Base-by-base conservation (phyloP, 2,888 invertebrate genomes). In the Sarcophaga carnaria region DNA sequence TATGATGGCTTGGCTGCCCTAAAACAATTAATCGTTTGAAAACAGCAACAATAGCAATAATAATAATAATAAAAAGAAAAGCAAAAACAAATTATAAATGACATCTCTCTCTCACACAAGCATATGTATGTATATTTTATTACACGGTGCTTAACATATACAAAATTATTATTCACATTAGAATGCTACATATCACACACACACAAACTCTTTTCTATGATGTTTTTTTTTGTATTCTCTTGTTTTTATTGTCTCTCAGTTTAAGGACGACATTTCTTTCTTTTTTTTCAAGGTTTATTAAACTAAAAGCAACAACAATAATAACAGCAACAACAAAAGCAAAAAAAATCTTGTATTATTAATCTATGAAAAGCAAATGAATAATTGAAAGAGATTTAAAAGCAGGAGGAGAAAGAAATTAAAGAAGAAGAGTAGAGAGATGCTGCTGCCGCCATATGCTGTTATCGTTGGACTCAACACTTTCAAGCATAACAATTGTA, bases 261-360 rank as follows among this genome's bases (percentile, higher is more conserved):
- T 79, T 20, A 79, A 84, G 79, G 83, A 79, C 83, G 74, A 37
- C 37, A 37, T 37, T 37, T 37, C 37, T 37, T 8, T 37, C 49
- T 75, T 70, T 63, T 69, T 64, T 63, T 37, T 79, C 79, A 79
- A 83, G 78, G 74, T 74, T 69, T 79, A 78, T 69, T 67, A 69
- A 74, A 72, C 17, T 54, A 81, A 62, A 37, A 64, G 49, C 2
- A 37, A 54, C 25, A 10, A 37, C 66, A 37, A 14, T 22, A 22
- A 22, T 22, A 22, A 22, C 22, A 64, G 49, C 2, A 37, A 54
- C 20, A 10, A 37, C 12, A 49, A 20, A 10, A 3, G 27, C 17
- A 25, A 75, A n/a, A 17, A 76, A 5, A 63, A 1, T 54, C 54
- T 45, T n/a, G 10, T n/a, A 67, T 37, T 25, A 45, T n/a, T n/a